A percentile compares a stretch with the other conserved stretches of the same genome.
These are phyloP conservation scores for human DNA, from an alignment of 2,113 vertebrate species.

Conservation along the genomic window GRCh38 chr4:10673501-10674000, in stretches of 20 bases:
- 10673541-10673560: too few relatives aligned
- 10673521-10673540: too few relatives aligned
- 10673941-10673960: not conserved
- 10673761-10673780: too few relatives aligned
- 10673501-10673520: too few relatives aligned
- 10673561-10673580: too few relatives aligned
- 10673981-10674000: not conserved
- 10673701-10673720: too few relatives aligned
- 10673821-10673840: not conserved
- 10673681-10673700: too few relatives aligned
- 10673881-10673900: not conserved
- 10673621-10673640: too few relatives aligned
- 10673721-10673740: not conserved
- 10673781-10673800: not conserved
- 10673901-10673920: fast-evolving
- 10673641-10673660: too few relatives aligned
- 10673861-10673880: not conserved
- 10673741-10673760: not conserved
- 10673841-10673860: not conserved
- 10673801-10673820: not conserved
- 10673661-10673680: fast-evolving
- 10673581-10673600: too few relatives aligned
- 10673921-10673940: fast-evolving
- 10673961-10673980: not conserved
- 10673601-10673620: too few relatives aligned